Percentiles rank a stretch among this genome's conserved stretches.
Conservation (phyloP, 2,113 vertebrate species). For the Syngnathus typhle region DNA sequence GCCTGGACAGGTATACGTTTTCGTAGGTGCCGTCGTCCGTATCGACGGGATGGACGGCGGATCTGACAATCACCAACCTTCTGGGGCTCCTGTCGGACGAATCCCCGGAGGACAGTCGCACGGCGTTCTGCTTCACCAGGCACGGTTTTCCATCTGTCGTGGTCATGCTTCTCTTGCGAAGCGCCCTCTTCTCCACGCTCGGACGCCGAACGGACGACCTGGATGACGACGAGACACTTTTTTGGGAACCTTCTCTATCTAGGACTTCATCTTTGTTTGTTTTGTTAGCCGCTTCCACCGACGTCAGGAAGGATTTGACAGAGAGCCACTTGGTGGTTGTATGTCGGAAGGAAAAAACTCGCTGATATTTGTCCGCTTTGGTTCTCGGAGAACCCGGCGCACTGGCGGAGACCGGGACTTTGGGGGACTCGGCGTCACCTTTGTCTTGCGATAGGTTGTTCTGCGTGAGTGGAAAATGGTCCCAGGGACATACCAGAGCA, state of each 20-base stretch:
- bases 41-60: slow-evolving; percentile 53
- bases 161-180: slow-evolving; percentile 60
- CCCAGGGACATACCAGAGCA: slow-evolving; percentile 67
- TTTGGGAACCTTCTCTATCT: slow-evolving; percentile 50
- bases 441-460: slow-evolving; percentile 27
- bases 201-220: slow-evolving; percentile 46
- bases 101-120: slow-evolving; percentile 63
- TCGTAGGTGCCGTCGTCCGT: slow-evolving; percentile 53
- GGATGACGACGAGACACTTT: slow-evolving; percentile 44
- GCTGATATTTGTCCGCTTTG: slow-evolving; percentile 55
- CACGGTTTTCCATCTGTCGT: slow-evolving; percentile 58
- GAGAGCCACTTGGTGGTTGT: slow-evolving; percentile 56
- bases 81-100: slow-evolving; percentile 61
- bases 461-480: slow-evolving; percentile 46
- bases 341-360: slow-evolving; percentile 62
- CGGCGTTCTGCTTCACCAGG: slow-evolving; percentile 68
- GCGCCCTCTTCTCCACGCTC: slow-evolving; percentile 45
- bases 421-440: slow-evolving; percentile 40
- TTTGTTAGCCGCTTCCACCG: slow-evolving; percentile 46
- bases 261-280: slow-evolving; percentile 33
- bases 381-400: slow-evolving; percentile 63
- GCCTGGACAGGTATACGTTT: slow-evolving; percentile 55
- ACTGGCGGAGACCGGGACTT: slow-evolving; percentile 61
- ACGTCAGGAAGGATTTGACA: slow-evolving; percentile 56
- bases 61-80: slow-evolving; percentile 44